Base-by-base conservation (phyloP, 2,888 invertebrate genomes). In the Cephonodes hylas region DNA sequence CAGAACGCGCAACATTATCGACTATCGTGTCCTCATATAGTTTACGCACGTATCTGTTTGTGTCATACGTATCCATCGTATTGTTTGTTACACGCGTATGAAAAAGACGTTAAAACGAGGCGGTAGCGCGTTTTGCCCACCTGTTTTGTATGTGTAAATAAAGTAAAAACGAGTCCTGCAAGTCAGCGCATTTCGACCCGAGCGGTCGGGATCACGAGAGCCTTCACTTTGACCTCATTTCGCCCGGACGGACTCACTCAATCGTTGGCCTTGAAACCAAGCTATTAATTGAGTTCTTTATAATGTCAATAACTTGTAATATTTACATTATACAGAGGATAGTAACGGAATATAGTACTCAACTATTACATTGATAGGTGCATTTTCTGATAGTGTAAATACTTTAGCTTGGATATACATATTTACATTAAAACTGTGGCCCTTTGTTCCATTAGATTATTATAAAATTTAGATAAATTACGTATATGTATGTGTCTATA, bases 221-320 rank as follows among this genome's bases (percentile, higher is more conserved):
- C 81, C 82, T 82, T 78, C 76, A 76, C 77, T 80, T 76, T 84
- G 87, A 87, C 88, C 88, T 88, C 87, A 79, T 84, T 83, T 81
- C 81, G 88, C 83, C 86, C 86, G 84, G 83, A 81, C 86, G 81
- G 78, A 76, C 38, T 60, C 81, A 78, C 78, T 80, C 77, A 82
- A 77, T 80, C 81, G 80, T 77, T 83, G 83, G 79, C 89, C 90
- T 89, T 89, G 89, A 83, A 81, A 81, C 73, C 74, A 78, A 71
- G 76, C 80, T 80, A 79, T 77, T 75, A 73, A 71, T 73, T 65
- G 61, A 63, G 53, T 60, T 58, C 59, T 46, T 66, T 72, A 70
- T 38, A 3, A 18, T 53, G 23, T 25, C 38, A 59, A 31, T 57
- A 22, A 18, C 13, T 7, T 10, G 10, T 10, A 18, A 20, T 22